These are phyloP conservation scores for Solen grandis DNA, from an alignment of 1,140 invertebrate genomes.

Conservation along the genomic window DNA sequence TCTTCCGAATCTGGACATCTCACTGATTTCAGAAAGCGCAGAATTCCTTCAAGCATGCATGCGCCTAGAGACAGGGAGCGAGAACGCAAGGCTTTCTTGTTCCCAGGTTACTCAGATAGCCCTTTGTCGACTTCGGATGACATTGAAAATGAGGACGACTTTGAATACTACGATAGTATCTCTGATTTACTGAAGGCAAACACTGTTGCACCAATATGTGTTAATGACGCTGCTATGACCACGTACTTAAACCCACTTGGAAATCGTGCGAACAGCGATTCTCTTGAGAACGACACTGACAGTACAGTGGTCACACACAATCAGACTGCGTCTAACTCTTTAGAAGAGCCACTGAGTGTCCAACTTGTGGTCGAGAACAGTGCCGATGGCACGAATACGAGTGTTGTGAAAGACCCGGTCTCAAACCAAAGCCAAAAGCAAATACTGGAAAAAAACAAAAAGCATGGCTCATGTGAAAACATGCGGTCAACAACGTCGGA, in stretches of 20 bases:
- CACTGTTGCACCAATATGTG: constrained; percentile 31
- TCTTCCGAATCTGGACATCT: neutral
- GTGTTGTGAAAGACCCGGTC: constrained; percentile 12
- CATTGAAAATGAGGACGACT: constrained; percentile 50
- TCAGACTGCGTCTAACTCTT: neutral
- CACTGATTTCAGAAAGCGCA: neutral
- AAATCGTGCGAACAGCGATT: constrained; percentile 21
- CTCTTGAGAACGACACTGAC: neutral
- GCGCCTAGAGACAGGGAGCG: neutral
- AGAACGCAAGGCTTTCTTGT: constrained; percentile 34
- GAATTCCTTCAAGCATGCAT: neutral
- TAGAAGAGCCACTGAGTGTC: neutral
- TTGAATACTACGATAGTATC: constrained; percentile 51
- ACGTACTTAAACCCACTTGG: constrained; percentile 49
- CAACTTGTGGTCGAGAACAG: constrained; percentile 38
- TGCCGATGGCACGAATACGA: constrained; percentile 27
- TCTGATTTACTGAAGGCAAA: constrained; percentile 49
- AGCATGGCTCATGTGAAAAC: neutral
- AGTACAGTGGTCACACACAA: neutral
- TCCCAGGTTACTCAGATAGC: constrained; percentile 47
- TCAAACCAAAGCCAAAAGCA: neutral
- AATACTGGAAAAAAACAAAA: too few relatives aligned
- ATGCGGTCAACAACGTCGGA: neutral
- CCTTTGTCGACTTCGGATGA: constrained; percentile 46
- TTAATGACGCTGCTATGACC: constrained; percentile 45